Evolutionary conservation across 2,113 vertebrate genomes (phyloP).

Genomic region (Bungarus multicinctus): DNA sequence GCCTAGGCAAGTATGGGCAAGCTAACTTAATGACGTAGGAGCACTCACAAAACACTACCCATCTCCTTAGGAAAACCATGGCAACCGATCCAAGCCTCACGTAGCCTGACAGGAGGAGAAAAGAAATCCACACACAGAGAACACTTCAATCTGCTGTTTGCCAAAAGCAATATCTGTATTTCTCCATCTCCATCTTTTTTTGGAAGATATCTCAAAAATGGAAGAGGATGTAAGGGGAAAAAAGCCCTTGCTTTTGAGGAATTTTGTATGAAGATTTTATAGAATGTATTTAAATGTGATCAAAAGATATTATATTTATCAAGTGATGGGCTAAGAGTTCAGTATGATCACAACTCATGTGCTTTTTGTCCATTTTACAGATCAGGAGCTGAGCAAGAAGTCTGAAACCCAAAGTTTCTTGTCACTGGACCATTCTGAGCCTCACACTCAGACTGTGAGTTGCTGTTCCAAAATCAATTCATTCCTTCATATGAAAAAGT

Average conservation of each 20-base stretch:
- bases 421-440: not conserved
- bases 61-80: constrained; percentile 19
- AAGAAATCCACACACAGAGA: not conserved
- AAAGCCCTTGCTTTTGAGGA: not conserved
- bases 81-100: constrained; percentile 2
- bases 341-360: not conserved
- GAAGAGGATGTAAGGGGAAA: not conserved
- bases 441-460: not conserved
- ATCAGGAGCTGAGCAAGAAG: not conserved
- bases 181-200: no score
- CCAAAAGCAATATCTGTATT: not conserved
- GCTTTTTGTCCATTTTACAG: not conserved
- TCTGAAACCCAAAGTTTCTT: not conserved
- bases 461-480: not conserved
- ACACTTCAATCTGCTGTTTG: not conserved
- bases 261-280: not conserved
- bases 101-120: not conserved
- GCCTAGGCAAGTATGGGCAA: not conserved
- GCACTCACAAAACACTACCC: not conserved
- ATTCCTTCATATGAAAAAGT: not conserved
- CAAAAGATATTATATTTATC: not conserved
- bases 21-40: not conserved
- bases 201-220: not conserved
- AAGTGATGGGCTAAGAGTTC: not conserved
- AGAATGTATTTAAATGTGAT: not conserved